Conservation (phyloP, 1,140 invertebrate species). For the Uloborus diversus region DNA sequence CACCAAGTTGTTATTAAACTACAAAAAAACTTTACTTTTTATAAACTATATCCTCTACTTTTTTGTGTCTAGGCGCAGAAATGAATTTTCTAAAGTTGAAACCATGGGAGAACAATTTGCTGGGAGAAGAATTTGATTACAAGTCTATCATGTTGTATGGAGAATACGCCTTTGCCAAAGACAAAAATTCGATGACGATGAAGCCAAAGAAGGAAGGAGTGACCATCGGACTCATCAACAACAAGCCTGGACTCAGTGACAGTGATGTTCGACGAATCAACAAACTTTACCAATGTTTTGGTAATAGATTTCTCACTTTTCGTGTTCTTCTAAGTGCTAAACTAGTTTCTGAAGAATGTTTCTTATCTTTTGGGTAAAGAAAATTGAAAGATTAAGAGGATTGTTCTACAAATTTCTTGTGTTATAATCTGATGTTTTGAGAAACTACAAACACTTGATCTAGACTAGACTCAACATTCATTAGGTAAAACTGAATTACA, state of each 20-base stretch:
- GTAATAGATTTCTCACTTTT: constrained; percentile 14
- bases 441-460: no score
- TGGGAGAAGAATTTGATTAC: constrained; percentile 56
- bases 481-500: no score
- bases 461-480: no score
- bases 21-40: no score
- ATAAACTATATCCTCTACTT: not conserved
- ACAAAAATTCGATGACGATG: constrained; percentile 50
- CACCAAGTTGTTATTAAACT: no score
- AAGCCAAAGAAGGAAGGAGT: constrained; percentile 29
- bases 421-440: no score
- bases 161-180: constrained; percentile 57
- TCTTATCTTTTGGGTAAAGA: no score
- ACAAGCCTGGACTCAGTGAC: constrained; percentile 52
- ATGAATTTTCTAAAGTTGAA: constrained; percentile 43
- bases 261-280: constrained; percentile 55
- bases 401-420: no score
- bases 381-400: no score
- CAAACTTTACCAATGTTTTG: constrained; percentile 53
- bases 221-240: constrained; percentile 42
- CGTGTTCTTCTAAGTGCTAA: not conserved
- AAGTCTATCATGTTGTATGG: constrained; percentile 59
- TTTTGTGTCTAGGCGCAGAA: constrained; percentile 14
- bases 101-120: constrained; percentile 46
- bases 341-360: no score